Evolutionary conservation across 1,140 invertebrate genomes (phyloP), one percentile per base, ranked within the genome.

Genomic region (Odontomachus brunneus): DNA sequence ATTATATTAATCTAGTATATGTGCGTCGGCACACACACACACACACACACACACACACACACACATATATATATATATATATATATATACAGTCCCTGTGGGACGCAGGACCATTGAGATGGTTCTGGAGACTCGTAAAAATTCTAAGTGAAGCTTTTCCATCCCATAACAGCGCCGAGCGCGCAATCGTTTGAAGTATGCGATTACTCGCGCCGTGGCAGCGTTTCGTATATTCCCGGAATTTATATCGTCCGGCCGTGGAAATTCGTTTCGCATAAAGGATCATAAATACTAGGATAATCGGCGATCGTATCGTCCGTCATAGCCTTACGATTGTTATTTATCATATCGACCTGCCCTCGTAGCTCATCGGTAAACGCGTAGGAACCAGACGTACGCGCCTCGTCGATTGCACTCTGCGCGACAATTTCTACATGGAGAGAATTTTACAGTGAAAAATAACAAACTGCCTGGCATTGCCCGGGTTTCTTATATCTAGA

Each of bases 1-100:
- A 88, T 89, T 84, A 84, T 84, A 86, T 87, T 87, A 87, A 87
- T 87, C 69, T 57, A 53, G 60, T 33, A n/a, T 65, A 38, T 72
- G 59, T 74, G 49, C 69, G 78, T 38, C 26, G 44, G 67, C 15
- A 12, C 44, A 38, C 60, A 24, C 48, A 72, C 3, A 44, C 38
- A 11, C 15, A 12, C 44, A 38, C 60, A 24, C 48, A 72, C 3
- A 44, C 38, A 11, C 29, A 33, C 29, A 33, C 29, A 2, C 29
- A 5, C 29, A 5, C 29, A 5, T 33, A 5, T 5, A 33, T 5
- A 5, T 33, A 33, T 33, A 33, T 33, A 5, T 33, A 5, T 5
- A 33, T 5, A 5, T 33, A 33, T 33, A 33, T 33, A 33, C 29
- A 69, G 19, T 33, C 12, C 65, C 14, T 33, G 26, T 19, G 59